Conservation (phyloP, 2,888 invertebrate species). For the Troides oblongomaculatus region DNA sequence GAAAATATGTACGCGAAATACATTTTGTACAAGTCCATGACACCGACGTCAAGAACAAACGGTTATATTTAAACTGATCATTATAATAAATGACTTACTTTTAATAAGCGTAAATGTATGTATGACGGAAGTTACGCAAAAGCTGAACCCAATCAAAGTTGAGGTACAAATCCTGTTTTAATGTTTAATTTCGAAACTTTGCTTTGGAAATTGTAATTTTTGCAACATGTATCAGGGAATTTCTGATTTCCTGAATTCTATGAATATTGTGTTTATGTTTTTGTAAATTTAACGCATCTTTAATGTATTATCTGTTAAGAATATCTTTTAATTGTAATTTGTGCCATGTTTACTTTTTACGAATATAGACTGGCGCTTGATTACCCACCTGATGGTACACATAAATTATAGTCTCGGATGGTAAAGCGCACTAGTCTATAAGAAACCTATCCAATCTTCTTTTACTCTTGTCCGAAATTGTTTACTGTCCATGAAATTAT, state of each 20-base stretch:
- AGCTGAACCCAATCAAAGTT: slow-evolving; percentile 20
- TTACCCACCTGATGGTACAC: too few species aligned
- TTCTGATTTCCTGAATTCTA: neutral
- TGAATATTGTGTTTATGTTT: neutral
- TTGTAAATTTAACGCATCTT: too few species aligned
- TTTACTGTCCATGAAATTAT: too few species aligned
- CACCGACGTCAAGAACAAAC: neutral
- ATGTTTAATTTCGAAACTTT: slow-evolving; percentile 12
- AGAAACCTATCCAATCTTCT: too few species aligned
- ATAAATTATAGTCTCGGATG: too few species aligned
- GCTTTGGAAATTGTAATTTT: slow-evolving; percentile 7
- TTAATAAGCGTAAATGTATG: neutral
- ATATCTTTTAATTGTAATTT: too few species aligned
- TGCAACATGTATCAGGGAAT: neutral
- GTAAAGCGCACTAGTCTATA: too few species aligned
- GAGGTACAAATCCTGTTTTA: slow-evolving; percentile 8
- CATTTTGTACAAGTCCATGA: neutral
- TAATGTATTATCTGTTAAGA: too few species aligned
- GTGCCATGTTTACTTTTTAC: too few species aligned
- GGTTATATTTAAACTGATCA: neutral
- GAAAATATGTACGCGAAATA: too few species aligned
- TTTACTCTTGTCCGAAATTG: too few species aligned
- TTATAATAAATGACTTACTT: slow-evolving; percentile 1
- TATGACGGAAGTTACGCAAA: slow-evolving; percentile 4
- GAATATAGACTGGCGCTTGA: too few species aligned